Evolutionary conservation across 92 coral and sea anemone species (phyloP).

Genomic region (Paragorgia papillata): DNA sequence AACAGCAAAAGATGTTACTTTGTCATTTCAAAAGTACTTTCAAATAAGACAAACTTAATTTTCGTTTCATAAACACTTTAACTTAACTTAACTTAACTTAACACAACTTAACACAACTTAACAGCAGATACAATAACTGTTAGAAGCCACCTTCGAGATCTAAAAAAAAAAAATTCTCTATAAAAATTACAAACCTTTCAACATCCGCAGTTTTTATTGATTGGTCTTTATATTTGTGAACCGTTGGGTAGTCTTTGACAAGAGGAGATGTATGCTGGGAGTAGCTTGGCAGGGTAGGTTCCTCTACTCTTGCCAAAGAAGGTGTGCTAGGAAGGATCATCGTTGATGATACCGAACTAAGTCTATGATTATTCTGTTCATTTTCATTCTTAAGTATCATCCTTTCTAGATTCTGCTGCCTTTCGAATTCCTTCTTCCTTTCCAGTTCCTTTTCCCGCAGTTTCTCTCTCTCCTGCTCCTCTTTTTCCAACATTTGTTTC

Average conservation of each 20-base stretch:
- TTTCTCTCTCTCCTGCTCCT: constrained; percentile 65
- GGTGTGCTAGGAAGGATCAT: not conserved
- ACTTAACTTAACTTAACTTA: no score
- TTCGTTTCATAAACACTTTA: no score
- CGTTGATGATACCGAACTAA: not conserved
- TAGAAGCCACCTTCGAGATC: not conserved
- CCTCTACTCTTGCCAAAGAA: not conserved
- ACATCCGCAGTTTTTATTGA: not conserved
- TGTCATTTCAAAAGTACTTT: no score
- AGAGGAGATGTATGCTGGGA: no score
- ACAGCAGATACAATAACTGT: no score
- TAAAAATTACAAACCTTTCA: not conserved
- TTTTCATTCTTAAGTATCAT: constrained; percentile 54
- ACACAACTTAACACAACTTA: no score
- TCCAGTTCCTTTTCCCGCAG: constrained; percentile 40
- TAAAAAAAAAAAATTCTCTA: not conserved
- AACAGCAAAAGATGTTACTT: no score
- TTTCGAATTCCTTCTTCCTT: constrained; percentile 64
- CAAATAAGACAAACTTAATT: no score
- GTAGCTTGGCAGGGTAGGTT: not conserved
- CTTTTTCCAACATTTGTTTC: constrained; percentile 33
- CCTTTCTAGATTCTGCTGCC: constrained; percentile 53
- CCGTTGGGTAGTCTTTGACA: no score
- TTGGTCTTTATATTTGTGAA: no score
- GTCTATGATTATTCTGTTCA: constrained; percentile 35